Evolutionary conservation across 2,888 invertebrate genomes (phyloP).

Genomic region (Masnerella sp.): DNA sequence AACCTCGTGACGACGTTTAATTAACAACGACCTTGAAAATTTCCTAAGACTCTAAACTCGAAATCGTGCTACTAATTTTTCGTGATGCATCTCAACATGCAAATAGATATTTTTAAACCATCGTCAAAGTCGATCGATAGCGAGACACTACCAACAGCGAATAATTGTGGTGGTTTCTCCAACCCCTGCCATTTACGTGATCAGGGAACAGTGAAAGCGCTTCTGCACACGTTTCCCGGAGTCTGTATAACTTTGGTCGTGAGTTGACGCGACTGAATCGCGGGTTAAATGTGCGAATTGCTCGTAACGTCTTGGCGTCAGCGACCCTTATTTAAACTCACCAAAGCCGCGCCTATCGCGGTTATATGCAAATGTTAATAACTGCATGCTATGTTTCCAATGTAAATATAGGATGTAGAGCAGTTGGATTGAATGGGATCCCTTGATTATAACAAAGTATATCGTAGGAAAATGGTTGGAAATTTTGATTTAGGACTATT

Average conservation of each 20-base stretch:
- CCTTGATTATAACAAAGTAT: too few species aligned
- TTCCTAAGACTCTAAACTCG: conserved; percentile 35
- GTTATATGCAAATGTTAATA: conserved; percentile 6
- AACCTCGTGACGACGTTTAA: too few species aligned
- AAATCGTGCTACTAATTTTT: conserved; percentile 55
- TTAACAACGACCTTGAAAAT: not conserved
- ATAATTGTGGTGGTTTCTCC: conserved; percentile 38
- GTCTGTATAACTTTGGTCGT: conserved; percentile 12
- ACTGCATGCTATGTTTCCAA: not conserved
- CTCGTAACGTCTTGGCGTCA: conserved; percentile 6
- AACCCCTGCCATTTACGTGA: conserved; percentile 38
- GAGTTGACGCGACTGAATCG: conserved; percentile 1
- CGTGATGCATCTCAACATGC: conserved; percentile 66
- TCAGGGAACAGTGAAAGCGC: conserved; percentile 32
- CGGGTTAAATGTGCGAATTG: not conserved
- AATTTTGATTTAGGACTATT: too few species aligned
- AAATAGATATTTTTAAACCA: conserved; percentile 69
- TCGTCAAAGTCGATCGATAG: conserved; percentile 66
- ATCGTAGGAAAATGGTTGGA: too few species aligned
- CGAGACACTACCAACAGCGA: conserved; percentile 43
- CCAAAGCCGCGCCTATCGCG: not conserved
- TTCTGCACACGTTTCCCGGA: conserved; percentile 19
- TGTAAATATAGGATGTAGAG: too few species aligned
- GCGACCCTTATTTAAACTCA: conserved; percentile 5
- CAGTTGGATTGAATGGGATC: too few species aligned